Base-by-base conservation (phyloP, 2,113 vertebrate species). In the Esox niger region DNA sequence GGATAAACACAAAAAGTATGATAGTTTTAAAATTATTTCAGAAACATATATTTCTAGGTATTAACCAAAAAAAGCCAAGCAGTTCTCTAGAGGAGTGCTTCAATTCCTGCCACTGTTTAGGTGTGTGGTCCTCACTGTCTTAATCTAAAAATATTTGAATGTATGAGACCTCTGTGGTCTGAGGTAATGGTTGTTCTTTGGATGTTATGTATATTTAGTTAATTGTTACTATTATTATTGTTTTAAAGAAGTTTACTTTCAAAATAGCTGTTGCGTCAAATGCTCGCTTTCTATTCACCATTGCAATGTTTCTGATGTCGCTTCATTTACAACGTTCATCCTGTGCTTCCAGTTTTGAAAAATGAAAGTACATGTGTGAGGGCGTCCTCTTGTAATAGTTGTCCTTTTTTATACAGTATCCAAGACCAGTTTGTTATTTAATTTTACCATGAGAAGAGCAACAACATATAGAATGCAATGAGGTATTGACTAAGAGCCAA, bases 111-210 rank as follows among this genome's bases (percentile, higher is more conserved):
- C n/a, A 1, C 38, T 64, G 30, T 47, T 6, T 64, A 46, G 10
- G 25, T 35, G 25, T 35, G 43, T 63, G 23, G 43, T 49, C 29
- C 20, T 43, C 47, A 29, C 38, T 29, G 27, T 64, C 43, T 49
- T 64, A 64, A 52, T 8, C 47, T 52, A n/a, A 27, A 25, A 64
- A 29, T 49, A n/a, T 64, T 52, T 52, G 62, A 64, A 64, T 64
- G 62, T 64, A 49, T 64, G 43, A 5, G 62, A 29, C 43, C 25
- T 64, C 26, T 52, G 6, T 52, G 20, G 6, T 52, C 47, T 52
- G 47, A 52, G 47, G 47, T 52, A 52, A 21, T 23, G 47, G n/a
- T 4, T 52, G 47, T 52, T 52, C 2, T 21, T 9, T 43, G 20
- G 47, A 52, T 52, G 47, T 52, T 52, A n/a, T n/a, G 8, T 38